Evolutionary conservation across 2,113 vertebrate species (phyloP), one percentile per base, ranked within the genome.

Genomic region (Stercorarius parasiticus): DNA sequence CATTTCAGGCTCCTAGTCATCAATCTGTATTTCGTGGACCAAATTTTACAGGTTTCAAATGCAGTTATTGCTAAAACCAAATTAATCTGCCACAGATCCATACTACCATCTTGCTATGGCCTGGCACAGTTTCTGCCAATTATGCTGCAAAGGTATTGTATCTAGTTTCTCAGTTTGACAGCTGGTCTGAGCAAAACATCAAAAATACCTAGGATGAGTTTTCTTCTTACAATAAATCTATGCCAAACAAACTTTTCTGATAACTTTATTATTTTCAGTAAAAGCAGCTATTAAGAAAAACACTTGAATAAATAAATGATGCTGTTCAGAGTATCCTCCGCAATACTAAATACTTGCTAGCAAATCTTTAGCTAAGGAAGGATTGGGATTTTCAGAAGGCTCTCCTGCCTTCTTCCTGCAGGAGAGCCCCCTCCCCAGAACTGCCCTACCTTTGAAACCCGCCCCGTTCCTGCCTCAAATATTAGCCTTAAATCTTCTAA

Each of bases 401-500:
- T 49, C 21, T 49, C 47, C 47, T 52, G 11, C 12, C 4, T 76
- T 85, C 11, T 3, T 64, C 8, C 7, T 2, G 27, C 13, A 16
- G 20, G 22, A 13, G 4, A 69, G 2, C 2, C 5, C 13, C 13
- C 7, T 90, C 13, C 15, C 7, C 22, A 52, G 43, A 47, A 9
- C 16, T 84, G 26, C 5, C 19, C 10, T 42, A 7, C 7, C 25
- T 86, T 81, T 73, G 69, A 52, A 83, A 19, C 0, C 2, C 11
- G 1, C 13, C 27, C 5, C 0, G 0, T 76, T 80, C 27, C 30
- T 21, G 3, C 5, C 8, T 73, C 32, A 49, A 34, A 42, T 21
- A 2, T 34, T 83, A 64, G 30, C 13, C 25, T 90, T 86, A 22
- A 45, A 10, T 67, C n/a, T 73, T 66, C 14, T 21, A 15, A 84